These are phyloP conservation scores for Brachystomella parvula DNA, from an alignment of 1,140 invertebrate species.

Conservation along the genomic window DNA sequence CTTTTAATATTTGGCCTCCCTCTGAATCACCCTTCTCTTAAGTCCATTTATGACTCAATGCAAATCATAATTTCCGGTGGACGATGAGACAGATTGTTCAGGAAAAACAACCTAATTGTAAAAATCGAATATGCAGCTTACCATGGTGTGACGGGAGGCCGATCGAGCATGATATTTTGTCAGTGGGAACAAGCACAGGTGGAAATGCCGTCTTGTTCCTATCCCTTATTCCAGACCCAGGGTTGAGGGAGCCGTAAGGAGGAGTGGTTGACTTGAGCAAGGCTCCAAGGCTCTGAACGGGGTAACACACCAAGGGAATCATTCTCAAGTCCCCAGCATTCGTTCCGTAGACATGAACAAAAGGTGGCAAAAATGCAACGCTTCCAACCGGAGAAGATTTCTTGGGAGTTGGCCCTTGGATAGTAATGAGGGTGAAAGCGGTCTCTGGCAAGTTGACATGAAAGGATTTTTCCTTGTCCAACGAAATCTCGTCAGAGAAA, in stretches of 20 bases:
- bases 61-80: too few relatives aligned
- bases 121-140: neutral
- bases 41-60: too few relatives aligned
- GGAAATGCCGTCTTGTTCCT: conserved; percentile 1
- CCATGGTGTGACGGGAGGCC: neutral
- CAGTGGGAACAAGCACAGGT: conserved; percentile 12
- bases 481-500: neutral
- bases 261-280: neutral
- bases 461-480: conserved; percentile 7
- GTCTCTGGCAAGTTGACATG: neutral
- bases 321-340: conserved; percentile 4
- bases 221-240: neutral
- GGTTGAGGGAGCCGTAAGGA: neutral
- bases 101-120: too few relatives aligned
- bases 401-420: neutral
- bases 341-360: conserved; percentile 7
- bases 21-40: too few relatives aligned
- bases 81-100: too few relatives aligned
- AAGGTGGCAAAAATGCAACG: neutral
- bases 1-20: too few relatives aligned
- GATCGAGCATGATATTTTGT: conserved; percentile 9
- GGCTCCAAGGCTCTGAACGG: neutral
- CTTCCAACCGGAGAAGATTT: neutral
- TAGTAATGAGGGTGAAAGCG: conserved; percentile 6
- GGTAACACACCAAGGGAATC: conserved; percentile 13